phyloP scores from a whole-genome alignment of 1,140 invertebrate species.

The Meloidogyne floridensis region DNA sequence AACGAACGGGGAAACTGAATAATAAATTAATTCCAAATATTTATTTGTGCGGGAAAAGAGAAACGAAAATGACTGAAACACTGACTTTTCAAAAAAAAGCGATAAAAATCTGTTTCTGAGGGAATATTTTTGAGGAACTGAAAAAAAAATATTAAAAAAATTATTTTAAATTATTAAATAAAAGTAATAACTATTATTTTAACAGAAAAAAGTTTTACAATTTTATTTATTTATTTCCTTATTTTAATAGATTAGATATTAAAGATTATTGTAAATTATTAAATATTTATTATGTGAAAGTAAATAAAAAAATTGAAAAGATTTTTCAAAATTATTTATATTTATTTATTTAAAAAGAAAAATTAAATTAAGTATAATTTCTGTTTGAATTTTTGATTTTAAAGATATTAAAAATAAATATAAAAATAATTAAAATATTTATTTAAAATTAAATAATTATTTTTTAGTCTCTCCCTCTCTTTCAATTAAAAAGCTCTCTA shows the following conservation, averaged over 20 bases:
- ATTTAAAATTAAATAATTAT: no score
- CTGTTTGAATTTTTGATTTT: no score
- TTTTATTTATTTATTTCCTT: no score
- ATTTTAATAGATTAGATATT: no score
- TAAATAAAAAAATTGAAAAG: no score
- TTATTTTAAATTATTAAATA: neutral
- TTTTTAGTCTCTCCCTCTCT: neutral
- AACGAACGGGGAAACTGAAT: neutral
- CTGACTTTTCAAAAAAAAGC: conserved; percentile 15
- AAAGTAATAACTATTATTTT: neutral
- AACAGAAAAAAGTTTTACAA: neutral
- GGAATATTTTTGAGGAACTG: neutral
- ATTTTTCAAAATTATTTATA: no score
- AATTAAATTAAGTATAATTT: no score
- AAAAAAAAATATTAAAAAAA: conserved; percentile 4
- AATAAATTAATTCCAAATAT: neutral
- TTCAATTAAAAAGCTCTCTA: neutral
- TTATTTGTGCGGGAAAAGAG: neutral
- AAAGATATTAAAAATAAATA: no score
- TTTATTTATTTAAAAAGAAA: no score
- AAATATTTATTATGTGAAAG: no score
- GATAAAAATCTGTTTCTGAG: conserved; percentile 17
- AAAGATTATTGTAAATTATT: no score
- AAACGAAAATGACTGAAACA: neutral
- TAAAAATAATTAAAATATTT: no score